Conservation (phyloP, 1,140 invertebrate species). For the Octopus bimaculoides region DNA sequence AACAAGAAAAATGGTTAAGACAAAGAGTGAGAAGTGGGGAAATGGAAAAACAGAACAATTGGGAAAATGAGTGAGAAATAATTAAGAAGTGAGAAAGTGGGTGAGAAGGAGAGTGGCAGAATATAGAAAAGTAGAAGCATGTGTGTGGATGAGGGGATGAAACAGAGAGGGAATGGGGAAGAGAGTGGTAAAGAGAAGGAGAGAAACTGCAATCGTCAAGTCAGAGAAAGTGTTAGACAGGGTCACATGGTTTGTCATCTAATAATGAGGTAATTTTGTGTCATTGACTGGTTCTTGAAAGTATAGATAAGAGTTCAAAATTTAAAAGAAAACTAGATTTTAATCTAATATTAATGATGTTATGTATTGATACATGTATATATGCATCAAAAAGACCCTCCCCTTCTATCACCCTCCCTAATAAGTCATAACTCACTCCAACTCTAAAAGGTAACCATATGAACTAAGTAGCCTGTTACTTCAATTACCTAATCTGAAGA, state of each 20-base stretch:
- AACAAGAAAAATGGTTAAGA: not conserved
- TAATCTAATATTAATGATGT: no score
- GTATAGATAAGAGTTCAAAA: no score
- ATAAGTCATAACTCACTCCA: no score
- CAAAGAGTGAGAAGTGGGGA: slow-evolving; percentile 7
- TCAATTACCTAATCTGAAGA: no score
- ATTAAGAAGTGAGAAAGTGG: slow-evolving; percentile 10
- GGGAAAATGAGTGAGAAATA: slow-evolving; percentile 13
- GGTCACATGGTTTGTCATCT: not conserved
- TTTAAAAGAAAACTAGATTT: no score
- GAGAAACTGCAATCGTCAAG: not conserved
- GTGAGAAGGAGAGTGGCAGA: not conserved
- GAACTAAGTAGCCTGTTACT: no score
- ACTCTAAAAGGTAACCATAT: no score
- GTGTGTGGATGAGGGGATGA: not conserved
- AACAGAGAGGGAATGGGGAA: not conserved
- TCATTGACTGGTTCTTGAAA: no score
- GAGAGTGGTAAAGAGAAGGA: not conserved
- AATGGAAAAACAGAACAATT: slow-evolving; percentile 12
- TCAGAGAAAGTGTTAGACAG: slow-evolving; percentile 12
- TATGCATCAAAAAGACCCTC: no score
- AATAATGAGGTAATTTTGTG: no score
- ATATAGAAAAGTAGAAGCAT: not conserved
- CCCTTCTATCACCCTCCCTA: no score
- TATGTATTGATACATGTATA: no score